Evolutionary conservation across 2,888 invertebrate genomes (phyloP).

Genomic region (Zygogramma bicolorata): DNA sequence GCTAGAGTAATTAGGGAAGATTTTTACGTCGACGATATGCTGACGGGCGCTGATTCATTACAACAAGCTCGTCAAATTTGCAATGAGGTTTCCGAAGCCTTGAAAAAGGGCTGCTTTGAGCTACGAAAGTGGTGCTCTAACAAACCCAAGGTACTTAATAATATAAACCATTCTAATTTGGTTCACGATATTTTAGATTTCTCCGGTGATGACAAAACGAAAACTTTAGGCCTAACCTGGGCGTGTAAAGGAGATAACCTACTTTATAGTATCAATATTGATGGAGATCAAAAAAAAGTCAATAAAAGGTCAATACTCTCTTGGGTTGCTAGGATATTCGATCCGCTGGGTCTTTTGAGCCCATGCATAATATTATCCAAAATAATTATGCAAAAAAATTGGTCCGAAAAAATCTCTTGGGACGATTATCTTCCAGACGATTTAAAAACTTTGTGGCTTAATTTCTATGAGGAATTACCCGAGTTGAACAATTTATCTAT

Average conservation of each 20-base stretch:
- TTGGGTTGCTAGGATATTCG: constrained; percentile 4
- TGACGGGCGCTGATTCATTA: constrained; percentile 21
- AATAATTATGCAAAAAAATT: constrained; percentile 2
- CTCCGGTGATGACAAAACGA: neutral
- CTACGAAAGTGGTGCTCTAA: constrained; percentile 21
- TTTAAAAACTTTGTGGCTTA: neutral
- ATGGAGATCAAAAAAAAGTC: neutral
- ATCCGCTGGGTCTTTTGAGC: constrained; percentile 1
- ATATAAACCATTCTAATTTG: neutral
- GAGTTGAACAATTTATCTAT: constrained; percentile 1
- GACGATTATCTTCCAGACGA: constrained; percentile 1
- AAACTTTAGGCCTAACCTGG: constrained; percentile 3
- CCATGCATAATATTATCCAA: constrained; percentile 1
- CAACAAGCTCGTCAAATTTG: constrained; percentile 28
- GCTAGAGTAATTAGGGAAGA: constrained; percentile 7
- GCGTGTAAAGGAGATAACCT: neutral
- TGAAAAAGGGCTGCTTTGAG: constrained; percentile 4
- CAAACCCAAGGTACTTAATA: neutral
- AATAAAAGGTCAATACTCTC: constrained; percentile 6
- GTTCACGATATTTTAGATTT: constrained; percentile 12
- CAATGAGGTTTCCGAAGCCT: neutral
- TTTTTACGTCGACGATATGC: constrained; percentile 32
- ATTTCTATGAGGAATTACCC: neutral
- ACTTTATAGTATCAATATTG: neutral
- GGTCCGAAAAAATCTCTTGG: neutral